Evolutionary conservation across 2,888 invertebrate species (phyloP), one percentile per base, ranked within the genome.

Genomic region (Drosophila nigricruria): DNA sequence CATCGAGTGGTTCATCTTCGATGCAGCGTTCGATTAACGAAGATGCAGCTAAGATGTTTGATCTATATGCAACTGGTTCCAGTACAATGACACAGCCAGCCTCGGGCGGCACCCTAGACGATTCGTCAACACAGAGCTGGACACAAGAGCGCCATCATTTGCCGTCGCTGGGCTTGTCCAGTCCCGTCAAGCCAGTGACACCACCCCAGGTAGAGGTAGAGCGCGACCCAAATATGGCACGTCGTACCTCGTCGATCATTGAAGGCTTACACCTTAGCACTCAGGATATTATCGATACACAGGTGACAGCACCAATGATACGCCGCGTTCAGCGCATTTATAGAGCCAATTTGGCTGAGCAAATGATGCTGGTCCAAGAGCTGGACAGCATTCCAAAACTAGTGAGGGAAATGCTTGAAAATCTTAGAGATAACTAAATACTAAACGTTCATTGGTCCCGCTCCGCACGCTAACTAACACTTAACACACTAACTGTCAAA

Each of bases 231-330:
- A 9, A 2, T 30, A 9, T 30, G 0, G 12, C 32, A 12, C 32
- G 32, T 12, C 14, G 3, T 0, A 1, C 14, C 5, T 36, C 16
- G 0, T 8, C 9, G 20, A 14, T 0, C 12, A 20, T 42, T 20
- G 18, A 9, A 5, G 36, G 6, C 6, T 23, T 36, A 1, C 10
- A 8, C 2, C 23, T 45, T 0, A 57, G n/a, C 1, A 1, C 27
- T 5, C 9, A 27, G 18, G 58, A 58, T 4, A 36, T 58, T 14
- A 36, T 58, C 45, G 27, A 27, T 4, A 6, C 36, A 5, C 9
- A 27, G 36, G 36, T 58, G 20, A 38, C 47, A 2, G 58, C 58
- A 10, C 58, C 58, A 18, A 47, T 58, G 36, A 47, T 58, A 18
- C 25, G 36, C 0, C 36, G 58, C 23, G 47, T 58, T 3, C 58